Conservation (phyloP, 2,888 invertebrate genomes). For the Poecilobothrus nobilitatus region DNA sequence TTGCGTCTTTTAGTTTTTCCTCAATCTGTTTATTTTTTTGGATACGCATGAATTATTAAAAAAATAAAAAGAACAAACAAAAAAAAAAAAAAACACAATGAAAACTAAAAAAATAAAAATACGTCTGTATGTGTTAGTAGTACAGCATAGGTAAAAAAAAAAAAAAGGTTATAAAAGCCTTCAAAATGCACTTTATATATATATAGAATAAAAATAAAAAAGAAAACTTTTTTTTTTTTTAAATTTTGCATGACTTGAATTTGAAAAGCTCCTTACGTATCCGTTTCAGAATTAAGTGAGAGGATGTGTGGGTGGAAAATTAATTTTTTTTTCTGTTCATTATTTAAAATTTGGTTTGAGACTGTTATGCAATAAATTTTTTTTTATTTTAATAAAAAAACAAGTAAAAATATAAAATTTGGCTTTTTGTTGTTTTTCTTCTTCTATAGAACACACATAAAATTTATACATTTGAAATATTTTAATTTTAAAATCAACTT, state of each 20-base stretch:
- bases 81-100: too few relatives aligned
- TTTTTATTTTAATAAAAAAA: too few relatives aligned
- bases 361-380: too few relatives aligned
- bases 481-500: too few relatives aligned
- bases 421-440: too few relatives aligned
- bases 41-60: slow-evolving; percentile 3
- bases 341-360: neutral
- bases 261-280: neutral
- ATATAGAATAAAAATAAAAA: too few relatives aligned
- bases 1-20: too few relatives aligned
- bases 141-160: neutral
- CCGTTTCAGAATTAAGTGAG: neutral
- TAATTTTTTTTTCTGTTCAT: neutral
- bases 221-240: too few relatives aligned
- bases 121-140: neutral
- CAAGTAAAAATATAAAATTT: too few relatives aligned
- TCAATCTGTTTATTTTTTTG: neutral
- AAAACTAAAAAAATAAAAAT: neutral
- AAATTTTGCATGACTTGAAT: neutral
- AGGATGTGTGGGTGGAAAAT: too few relatives aligned
- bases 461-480: too few relatives aligned
- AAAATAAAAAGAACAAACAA: neutral
- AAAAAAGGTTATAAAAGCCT: neutral
- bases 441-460: too few relatives aligned
- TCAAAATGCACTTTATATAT: neutral